Evolutionary conservation across 2,113 vertebrate genomes (phyloP), one percentile per base, ranked within the genome.

Genomic region (Eudyptes chrysolophus): DNA sequence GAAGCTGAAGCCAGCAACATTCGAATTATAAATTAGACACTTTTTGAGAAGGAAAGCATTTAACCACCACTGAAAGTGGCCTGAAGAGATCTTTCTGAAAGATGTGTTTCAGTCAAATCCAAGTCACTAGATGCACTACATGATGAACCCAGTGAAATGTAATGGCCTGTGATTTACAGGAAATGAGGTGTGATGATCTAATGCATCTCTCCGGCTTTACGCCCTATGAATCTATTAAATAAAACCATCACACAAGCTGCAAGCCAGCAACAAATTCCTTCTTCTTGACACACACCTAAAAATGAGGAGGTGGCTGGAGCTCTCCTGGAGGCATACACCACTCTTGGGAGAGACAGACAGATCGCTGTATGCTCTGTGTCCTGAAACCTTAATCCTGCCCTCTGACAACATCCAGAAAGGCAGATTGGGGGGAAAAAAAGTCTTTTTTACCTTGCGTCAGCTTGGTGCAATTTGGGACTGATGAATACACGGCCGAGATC

Each of bases 1-100:
- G 71, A 60, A 94, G 85, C 64, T 90, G 83, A 86, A 94, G 79
- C 64, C 60, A 92, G 57, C 18, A 92, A 74, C 71, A 71, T 78
- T 71, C 20, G 3, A 88, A 92, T 88, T 93, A 90, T 92, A 94
- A 94, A 96, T 93, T 86, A 92, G 83, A 69, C 48, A 14, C 19
- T 49, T 65, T 72, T 40, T 24, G 48, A 80, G 71, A 72, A 62
- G 68, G 88, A 74, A 84, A 84, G 55, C n/a, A 25, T 90, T 93
- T 88, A 88, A 84, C 55, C 60, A 77, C 44, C 62, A n/a, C n/a
- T n/a, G 83, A 65, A 90, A 88, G 54, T 38, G 74, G 82, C 95
- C 90, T 90, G 85, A 70, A 92, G 85, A 87, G 70, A 54, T 90
- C 92, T 89, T 69, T 44, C 65, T 82, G 81, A 82, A 87, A 48